Conservation (phyloP, 2,888 invertebrate species). For the Margaritifera margaritifera region DNA sequence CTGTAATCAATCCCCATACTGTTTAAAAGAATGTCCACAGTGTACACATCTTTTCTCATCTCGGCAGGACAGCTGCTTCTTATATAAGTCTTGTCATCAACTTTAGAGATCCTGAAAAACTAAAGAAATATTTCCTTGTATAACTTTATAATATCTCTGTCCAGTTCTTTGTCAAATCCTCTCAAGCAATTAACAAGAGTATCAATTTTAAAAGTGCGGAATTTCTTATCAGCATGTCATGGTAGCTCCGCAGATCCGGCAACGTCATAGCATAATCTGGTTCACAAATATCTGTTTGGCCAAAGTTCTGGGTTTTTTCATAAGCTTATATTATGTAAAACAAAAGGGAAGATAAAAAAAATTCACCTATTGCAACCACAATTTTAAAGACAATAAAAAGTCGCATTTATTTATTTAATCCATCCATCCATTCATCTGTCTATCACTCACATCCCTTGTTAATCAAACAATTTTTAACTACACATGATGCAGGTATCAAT, state of each 20-base stretch:
- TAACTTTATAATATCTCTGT: constrained; percentile 7
- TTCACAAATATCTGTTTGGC: no score
- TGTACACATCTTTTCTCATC: constrained; percentile 28
- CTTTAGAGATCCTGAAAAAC: constrained; percentile 10
- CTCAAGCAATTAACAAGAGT: constrained; percentile 5
- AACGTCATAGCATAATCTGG: no score
- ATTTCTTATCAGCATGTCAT: constrained; percentile 19
- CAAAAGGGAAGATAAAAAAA: no score
- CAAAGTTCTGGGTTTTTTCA: constrained; percentile 35
- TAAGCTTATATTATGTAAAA: constrained; percentile 39
- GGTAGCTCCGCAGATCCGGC: constrained; percentile 13
- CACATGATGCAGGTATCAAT: no score
- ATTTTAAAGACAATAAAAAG: no score
- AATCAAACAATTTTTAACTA: no score
- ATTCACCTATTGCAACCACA: no score
- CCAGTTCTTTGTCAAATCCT: no score
- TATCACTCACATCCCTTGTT: no score
- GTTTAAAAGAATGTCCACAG: constrained; percentile 23
- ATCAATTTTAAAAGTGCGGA: constrained; percentile 9
- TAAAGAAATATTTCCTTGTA: constrained; percentile 24
- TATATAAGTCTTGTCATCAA: not conserved
- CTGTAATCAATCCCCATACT: constrained; percentile 20
- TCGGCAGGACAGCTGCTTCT: constrained; percentile 29
- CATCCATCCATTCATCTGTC: no score
- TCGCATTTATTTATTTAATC: no score